Percentiles rank a stretch among this genome's conserved stretches.
Conservation (phyloP, 2,797 vertebrate genomes). For the Cyprinella venusta region DNA sequence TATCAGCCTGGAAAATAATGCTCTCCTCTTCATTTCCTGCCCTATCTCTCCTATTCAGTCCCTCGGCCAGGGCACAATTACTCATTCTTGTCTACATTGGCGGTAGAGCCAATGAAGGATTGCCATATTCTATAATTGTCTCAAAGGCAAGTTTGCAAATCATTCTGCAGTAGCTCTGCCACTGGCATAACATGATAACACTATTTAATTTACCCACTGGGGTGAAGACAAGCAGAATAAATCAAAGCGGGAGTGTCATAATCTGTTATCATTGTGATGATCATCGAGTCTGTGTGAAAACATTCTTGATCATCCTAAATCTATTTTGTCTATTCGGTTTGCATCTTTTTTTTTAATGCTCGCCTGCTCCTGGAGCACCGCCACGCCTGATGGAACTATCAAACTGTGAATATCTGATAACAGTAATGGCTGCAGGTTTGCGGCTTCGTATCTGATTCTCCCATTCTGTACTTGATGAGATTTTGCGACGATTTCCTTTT, state of each 20-base stretch:
- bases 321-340: constrained; percentile 30
- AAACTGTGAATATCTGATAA: constrained; percentile 33
- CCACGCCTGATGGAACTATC: constrained; percentile 1
- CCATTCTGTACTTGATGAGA: constrained; percentile 26
- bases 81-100: constrained; percentile 24
- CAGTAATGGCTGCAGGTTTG: constrained; percentile 23
- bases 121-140: constrained; percentile 40
- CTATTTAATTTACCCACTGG: constrained; percentile 49
- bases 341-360: constrained; percentile 20
- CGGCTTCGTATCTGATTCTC: constrained; percentile 21
- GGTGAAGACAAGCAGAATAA: constrained; percentile 37
- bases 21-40: constrained; percentile 32
- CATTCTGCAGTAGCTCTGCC: constrained; percentile 18
- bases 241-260: constrained; percentile 38
- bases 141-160: constrained; percentile 34
- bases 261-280: constrained; percentile 38
- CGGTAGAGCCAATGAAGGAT: constrained; percentile 32
- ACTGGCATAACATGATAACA: constrained; percentile 26
- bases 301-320: constrained; percentile 32
- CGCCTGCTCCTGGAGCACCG: background rate
- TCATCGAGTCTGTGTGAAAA: constrained; percentile 37
- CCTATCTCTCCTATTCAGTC: constrained; percentile 39
- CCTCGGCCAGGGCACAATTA: constrained; percentile 35
- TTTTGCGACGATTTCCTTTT: constrained; percentile 32
- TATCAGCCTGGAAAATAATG: constrained; percentile 47